Evolutionary conservation across 2,888 invertebrate genomes (phyloP), one percentile per base, ranked within the genome.

Genomic region (Spilarctia lutea): DNA sequence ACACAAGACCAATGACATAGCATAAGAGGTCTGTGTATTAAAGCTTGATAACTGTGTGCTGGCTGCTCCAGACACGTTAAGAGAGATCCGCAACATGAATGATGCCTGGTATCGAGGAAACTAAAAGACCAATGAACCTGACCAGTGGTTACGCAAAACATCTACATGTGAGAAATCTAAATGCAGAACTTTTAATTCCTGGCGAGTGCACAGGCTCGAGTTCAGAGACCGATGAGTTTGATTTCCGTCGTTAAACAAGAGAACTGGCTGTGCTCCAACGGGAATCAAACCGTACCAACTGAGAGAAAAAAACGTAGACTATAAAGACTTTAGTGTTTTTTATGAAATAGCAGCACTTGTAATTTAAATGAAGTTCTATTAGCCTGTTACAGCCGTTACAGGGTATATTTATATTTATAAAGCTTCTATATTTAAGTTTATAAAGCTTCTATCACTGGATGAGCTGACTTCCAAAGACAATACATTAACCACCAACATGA

Each of bases 141-240:
- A 78, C 72, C 75, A 77, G 71, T 77, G 74, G 76, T 82, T 79
- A 78, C 81, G 82, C 80, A 81, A 83, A 83, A 75, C 75, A 30
- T 63, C 52, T 70, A 71, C 82, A 85, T 83, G 81, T 81, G 84
- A 83, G 74, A 79, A 73, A 77, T 84, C 83, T 86, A 86, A 85
- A 85, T 86, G 85, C 81, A 84, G 81, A 83, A 78, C 81, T 84
- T 84, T 86, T 88, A 81, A 83, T 85, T 86, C 81, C 83, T 86
- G 87, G 86, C 86, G 86, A 87, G 76, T 78, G 81, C 83, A 86
- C 84, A 78, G 80, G 78, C 79, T 70, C 70, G 86, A 71, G 89
- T 89, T 90, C 89, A 90, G 79, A 89, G 90, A 89, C 90, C 90
- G 87, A 72, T 82, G 81, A 83, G 74, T 77, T 82, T 86, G 82